Percentiles rank a stretch among this genome's conserved stretches.
Conservation (phyloP, 35 echinoderm and acorn worm genomes). For the Apostichopus parvimensis region DNA sequence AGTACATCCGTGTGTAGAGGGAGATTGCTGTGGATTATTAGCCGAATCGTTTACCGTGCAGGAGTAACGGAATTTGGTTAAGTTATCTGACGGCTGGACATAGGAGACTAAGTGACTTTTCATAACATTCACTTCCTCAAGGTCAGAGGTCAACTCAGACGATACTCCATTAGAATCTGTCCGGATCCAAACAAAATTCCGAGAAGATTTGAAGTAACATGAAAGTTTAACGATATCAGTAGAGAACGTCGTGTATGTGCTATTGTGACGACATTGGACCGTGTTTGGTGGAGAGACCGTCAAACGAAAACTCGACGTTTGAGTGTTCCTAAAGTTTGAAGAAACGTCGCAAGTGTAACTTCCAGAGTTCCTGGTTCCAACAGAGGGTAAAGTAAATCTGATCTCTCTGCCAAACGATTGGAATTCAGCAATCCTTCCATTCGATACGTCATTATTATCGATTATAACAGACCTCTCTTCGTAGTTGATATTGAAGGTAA, state of each 20-base stretch:
- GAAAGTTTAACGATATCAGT: background rate
- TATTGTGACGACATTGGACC: background rate
- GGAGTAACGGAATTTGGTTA: background rate
- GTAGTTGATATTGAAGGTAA: background rate
- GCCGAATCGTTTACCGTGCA: background rate
- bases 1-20: background rate
- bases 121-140: background rate
- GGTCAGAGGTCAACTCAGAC: background rate
- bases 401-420: background rate
- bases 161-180: background rate
- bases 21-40: background rate
- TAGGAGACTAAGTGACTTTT: background rate
- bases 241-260: background rate
- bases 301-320: background rate
- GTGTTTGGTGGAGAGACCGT: background rate
- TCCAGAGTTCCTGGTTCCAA: background rate
- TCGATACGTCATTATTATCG: background rate
- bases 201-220: background rate
- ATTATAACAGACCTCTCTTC: background rate
- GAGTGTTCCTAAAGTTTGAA: background rate
- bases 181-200: background rate
- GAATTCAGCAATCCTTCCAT: background rate
- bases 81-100: background rate
- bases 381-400: background rate
- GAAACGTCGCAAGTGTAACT: background rate